phyloP scores from a whole-genome alignment of 1,140 invertebrate genomes.

The Sminthurinus signatus region DNA sequence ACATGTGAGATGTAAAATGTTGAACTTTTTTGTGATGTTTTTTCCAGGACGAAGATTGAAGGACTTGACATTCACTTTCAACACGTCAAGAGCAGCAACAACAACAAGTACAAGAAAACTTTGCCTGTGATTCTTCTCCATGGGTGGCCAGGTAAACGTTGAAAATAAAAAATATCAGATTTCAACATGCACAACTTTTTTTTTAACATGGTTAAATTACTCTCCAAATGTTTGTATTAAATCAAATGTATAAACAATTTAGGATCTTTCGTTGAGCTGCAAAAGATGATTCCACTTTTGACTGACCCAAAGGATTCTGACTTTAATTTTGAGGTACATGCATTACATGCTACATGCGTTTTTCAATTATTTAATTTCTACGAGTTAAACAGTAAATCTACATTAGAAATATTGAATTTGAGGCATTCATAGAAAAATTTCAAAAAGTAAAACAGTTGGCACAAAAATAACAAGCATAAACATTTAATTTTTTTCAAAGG shows the following conservation, averaged over 20 bases:
- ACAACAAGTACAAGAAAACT: constrained; percentile 17
- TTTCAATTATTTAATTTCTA: no score
- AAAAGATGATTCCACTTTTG: constrained; percentile 52
- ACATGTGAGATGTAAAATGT: neutral
- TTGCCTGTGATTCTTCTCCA: constrained; percentile 62
- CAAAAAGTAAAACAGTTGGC: no score
- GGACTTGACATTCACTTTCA: constrained; percentile 50
- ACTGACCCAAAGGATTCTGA: constrained; percentile 53
- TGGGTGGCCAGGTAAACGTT: constrained; percentile 91
- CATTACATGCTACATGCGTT: no score
- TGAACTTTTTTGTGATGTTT: neutral
- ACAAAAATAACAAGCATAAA: no score
- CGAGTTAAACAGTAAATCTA: no score
- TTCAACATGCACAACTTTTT: no score
- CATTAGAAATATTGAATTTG: no score
- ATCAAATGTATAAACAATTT: no score
- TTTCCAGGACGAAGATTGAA: constrained; percentile 51
- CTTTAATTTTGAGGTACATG: constrained; percentile 65
- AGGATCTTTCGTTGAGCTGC: constrained; percentile 52
- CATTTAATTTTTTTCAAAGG: no score
- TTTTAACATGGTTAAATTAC: no score
- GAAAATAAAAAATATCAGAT: constrained; percentile 49
- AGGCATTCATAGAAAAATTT: no score
- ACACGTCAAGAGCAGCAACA: constrained; percentile 41
- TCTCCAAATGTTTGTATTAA: no score